These are phyloP conservation scores for Eilema griseolum DNA, from an alignment of 2,888 invertebrate genomes.

Conservation along the genomic window DNA sequence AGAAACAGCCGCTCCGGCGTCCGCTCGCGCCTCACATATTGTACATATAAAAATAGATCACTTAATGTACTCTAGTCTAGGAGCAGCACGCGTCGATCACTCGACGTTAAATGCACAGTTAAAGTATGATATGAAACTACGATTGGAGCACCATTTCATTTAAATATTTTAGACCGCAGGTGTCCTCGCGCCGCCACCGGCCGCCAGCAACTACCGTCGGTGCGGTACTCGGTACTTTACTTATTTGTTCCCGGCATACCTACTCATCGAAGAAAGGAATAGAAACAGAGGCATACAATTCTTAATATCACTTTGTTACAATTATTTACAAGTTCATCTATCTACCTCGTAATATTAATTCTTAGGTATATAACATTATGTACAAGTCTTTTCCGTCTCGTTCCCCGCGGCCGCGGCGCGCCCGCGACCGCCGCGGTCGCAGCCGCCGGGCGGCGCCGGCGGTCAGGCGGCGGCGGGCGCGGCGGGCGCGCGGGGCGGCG, in stretches of 20 bases:
- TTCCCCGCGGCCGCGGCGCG: too few species aligned
- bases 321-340: slow-evolving; percentile 47
- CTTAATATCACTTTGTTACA: slow-evolving; percentile 39
- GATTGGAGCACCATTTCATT: slow-evolving; percentile 81
- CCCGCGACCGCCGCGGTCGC: neutral
- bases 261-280: slow-evolving; percentile 24
- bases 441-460: neutral
- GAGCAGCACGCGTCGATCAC: slow-evolving; percentile 70
- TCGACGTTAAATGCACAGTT: slow-evolving; percentile 75
- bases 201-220: neutral
- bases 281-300: slow-evolving; percentile 26
- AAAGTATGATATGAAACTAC: slow-evolving; percentile 84
- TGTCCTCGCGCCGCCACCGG: slow-evolving; percentile 1
- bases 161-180: slow-evolving; percentile 43
- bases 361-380: slow-evolving; percentile 10
- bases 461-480: slow-evolving; percentile 60
- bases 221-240: neutral
- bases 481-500: slow-evolving; percentile 59
- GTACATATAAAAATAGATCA: slow-evolving; percentile 83
- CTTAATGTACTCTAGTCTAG: slow-evolving; percentile 70
- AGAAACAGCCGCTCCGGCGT: slow-evolving; percentile 32
- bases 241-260: slow-evolving; percentile 20
- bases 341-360: slow-evolving; percentile 28
- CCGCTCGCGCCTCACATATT: slow-evolving; percentile 25
- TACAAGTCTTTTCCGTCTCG: slow-evolving; percentile 15